A percentile compares a stretch with the other conserved stretches of the same genome.
Conservation (phyloP, 2,888 invertebrate species). For the Eudemis profundana region DNA sequence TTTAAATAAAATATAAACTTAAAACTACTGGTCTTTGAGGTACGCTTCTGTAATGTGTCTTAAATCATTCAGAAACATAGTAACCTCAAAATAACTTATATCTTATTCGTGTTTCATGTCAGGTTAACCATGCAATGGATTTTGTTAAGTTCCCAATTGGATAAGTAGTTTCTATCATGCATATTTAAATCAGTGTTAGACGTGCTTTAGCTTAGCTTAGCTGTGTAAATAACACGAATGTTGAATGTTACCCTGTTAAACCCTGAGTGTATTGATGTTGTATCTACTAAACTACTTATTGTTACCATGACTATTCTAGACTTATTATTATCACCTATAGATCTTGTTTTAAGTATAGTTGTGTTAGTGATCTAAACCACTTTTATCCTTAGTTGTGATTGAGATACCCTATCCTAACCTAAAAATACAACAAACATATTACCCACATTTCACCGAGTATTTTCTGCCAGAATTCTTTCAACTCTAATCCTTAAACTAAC, state of each 20-base stretch:
- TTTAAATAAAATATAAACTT: background rate
- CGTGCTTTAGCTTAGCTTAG: constrained; percentile 45
- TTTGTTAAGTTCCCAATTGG: constrained; percentile 24
- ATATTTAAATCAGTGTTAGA: constrained; percentile 28
- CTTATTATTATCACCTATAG: constrained; percentile 14
- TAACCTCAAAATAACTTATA: no score
- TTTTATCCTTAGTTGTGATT: background rate
- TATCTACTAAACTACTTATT: constrained; percentile 40
- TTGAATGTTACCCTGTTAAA: constrained; percentile 33
- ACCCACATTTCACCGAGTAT: constrained; percentile 25
- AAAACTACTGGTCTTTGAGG: background rate
- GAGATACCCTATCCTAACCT: background rate
- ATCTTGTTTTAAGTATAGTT: background rate
- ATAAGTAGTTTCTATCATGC: constrained; percentile 1
- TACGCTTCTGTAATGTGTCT: background rate
- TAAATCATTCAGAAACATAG: no score
- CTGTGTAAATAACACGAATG: constrained; percentile 42
- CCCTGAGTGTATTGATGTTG: constrained; percentile 42
- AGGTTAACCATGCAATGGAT: constrained; percentile 19
- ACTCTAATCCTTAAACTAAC: no score
- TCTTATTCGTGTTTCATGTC: constrained; percentile 23
- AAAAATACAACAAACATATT: background rate
- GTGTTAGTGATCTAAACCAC: background rate
- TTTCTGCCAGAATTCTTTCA: background rate
- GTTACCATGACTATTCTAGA: no score